A percentile compares a stretch with the other conserved stretches of the same genome.
Conservation (phyloP, 2,113 vertebrate species). For the Rhinolophus ferrumequinum region DNA sequence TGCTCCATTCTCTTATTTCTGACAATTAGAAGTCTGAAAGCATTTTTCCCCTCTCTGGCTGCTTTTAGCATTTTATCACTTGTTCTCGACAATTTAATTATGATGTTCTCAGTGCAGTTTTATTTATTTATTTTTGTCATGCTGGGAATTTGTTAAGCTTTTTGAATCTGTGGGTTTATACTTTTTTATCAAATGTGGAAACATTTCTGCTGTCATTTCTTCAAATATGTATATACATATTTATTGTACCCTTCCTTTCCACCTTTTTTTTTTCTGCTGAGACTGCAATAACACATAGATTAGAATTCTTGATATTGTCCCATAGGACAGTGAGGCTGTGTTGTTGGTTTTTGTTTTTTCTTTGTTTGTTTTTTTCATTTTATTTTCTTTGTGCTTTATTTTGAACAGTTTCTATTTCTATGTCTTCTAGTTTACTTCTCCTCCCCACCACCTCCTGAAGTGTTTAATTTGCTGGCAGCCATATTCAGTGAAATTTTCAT, state of each 20-base stretch:
- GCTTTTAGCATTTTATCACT: neutral
- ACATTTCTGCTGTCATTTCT: neutral
- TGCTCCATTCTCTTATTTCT: neutral
- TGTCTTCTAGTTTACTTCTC: slow-evolving; percentile 10
- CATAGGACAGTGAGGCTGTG: neutral
- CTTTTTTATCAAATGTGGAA: neutral
- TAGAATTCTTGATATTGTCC: neutral
- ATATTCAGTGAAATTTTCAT: slow-evolving; percentile 1
- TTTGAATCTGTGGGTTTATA: neutral
- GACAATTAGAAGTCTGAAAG: neutral
- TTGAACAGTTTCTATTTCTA: neutral
- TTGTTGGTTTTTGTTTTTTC: neutral
- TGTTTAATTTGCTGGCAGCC: neutral
- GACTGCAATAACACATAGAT: neutral
- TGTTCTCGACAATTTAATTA: slow-evolving; percentile 8
- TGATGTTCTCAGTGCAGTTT: neutral
- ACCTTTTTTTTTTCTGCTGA: neutral
- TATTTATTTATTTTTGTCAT: neutral
- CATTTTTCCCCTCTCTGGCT: neutral
- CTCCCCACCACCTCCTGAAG: neutral
- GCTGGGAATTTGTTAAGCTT: neutral
- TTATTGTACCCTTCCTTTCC: neutral
- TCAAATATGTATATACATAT: neutral
- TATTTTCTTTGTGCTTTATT: neutral
- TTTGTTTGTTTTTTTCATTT: neutral